Evolutionary conservation across 2,113 vertebrate species (phyloP).

Genomic region (Paramisgurnus dabryanus): DNA sequence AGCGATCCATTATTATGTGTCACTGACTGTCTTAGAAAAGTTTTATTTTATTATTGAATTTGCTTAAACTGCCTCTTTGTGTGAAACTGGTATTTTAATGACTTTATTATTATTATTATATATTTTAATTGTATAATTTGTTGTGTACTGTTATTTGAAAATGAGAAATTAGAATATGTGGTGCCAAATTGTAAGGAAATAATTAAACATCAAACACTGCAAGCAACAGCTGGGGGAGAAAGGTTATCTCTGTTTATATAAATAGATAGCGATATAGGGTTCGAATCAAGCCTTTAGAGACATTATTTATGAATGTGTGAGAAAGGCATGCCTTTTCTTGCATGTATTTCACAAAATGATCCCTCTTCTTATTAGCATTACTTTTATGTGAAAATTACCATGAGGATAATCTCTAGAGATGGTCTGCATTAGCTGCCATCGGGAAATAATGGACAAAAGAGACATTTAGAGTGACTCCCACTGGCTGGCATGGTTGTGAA

Average conservation of each 20-base stretch:
- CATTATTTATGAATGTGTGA: slow-evolving; percentile 51
- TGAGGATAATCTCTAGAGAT: slow-evolving; percentile 39
- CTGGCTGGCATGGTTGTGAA: slow-evolving; percentile 33
- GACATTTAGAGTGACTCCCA: slow-evolving; percentile 45
- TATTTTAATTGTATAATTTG: slow-evolving; percentile 50
- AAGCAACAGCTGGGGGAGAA: background rate
- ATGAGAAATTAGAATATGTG: slow-evolving; percentile 28
- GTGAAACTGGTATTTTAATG: slow-evolving; percentile 42
- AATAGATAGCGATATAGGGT: slow-evolving; percentile 34
- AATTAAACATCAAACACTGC: slow-evolving; percentile 7
- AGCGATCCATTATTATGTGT: slow-evolving; percentile 46
- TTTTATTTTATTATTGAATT: slow-evolving; percentile 30
- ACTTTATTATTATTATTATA: slow-evolving; percentile 49
- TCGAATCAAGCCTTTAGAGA: slow-evolving; percentile 49
- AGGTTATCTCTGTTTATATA: background rate
- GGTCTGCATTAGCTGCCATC: slow-evolving; percentile 44
- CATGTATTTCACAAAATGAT: slow-evolving; percentile 55
- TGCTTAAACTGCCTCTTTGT: slow-evolving; percentile 43
- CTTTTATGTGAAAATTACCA: slow-evolving; percentile 52
- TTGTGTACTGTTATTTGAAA: slow-evolving; percentile 52
- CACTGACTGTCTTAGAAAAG: slow-evolving; percentile 44
- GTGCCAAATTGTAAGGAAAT: slow-evolving; percentile 29
- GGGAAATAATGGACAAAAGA: slow-evolving; percentile 58
- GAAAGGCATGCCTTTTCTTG: slow-evolving; percentile 60
- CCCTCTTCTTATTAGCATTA: slow-evolving; percentile 54